These are phyloP conservation scores for Pardalotus punctatus DNA, from an alignment of 2,113 vertebrate species.

Conservation along the genomic window DNA sequence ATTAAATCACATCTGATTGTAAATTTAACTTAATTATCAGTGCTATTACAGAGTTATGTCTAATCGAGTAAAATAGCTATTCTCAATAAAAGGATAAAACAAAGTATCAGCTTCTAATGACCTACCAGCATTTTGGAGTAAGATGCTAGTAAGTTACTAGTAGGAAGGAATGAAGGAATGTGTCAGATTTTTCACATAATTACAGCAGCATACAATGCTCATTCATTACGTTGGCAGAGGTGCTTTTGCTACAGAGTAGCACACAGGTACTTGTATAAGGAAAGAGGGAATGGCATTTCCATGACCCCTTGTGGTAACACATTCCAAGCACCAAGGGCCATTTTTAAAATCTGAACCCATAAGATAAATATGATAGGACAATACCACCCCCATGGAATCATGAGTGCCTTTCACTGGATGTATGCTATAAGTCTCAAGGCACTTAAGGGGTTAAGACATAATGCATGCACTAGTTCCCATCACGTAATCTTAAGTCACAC, in stretches of 20 bases:
- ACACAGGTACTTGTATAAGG: constrained; percentile 31
- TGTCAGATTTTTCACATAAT: constrained; percentile 64
- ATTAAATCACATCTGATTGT: constrained; percentile 47
- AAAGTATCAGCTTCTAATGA: constrained; percentile 54
- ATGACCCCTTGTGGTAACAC: constrained; percentile 55
- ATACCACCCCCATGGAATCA: constrained; percentile 71
- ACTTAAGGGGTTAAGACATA: constrained; percentile 83
- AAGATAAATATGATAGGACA: constrained; percentile 72
- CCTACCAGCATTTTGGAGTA: constrained; percentile 38
- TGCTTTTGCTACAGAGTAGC: constrained; percentile 58
- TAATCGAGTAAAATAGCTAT: constrained; percentile 26
- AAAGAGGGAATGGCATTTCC: constrained; percentile 62
- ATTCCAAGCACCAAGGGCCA: constrained; percentile 67
- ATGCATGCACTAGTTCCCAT: constrained; percentile 79
- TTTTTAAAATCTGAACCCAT: constrained; percentile 65
- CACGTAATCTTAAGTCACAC: constrained; percentile 69
- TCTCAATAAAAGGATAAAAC: constrained; percentile 49
- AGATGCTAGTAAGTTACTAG: constrained; percentile 58
- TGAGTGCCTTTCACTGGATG: constrained; percentile 79
- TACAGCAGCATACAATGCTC: constrained; percentile 69
- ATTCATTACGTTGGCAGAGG: constrained; percentile 58
- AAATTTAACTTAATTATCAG: constrained; percentile 57
- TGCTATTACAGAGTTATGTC: constrained; percentile 39
- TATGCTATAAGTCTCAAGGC: constrained; percentile 75
- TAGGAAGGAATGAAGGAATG: constrained; percentile 73